Percentiles rank a stretch among this genome's conserved stretches.
Evolutionary conservation across 2,797 vertebrate genomes (phyloP).

Genomic region (Saxicola maurus): DNA sequence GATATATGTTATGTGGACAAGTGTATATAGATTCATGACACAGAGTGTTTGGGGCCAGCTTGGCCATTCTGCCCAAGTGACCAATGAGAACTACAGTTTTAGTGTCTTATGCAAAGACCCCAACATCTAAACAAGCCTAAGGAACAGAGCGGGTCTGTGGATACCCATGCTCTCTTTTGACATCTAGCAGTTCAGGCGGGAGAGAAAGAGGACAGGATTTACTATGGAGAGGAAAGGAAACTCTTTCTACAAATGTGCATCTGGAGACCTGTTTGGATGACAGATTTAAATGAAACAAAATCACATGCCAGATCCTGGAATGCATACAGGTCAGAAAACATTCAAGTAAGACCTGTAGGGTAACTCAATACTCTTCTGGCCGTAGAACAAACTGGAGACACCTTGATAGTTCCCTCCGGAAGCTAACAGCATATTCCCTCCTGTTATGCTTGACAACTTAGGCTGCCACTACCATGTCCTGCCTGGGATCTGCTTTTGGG

Average conservation of each 20-base stretch:
- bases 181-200: background rate
- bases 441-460: background rate
- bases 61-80: background rate
- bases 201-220: background rate
- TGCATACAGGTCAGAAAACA: background rate
- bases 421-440: background rate
- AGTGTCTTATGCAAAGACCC: background rate
- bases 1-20: background rate
- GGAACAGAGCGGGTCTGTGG: background rate
- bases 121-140: background rate
- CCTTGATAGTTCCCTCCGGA: background rate
- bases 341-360: background rate
- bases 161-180: background rate
- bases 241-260: background rate
- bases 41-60: background rate
- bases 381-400: background rate
- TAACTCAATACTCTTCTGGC: background rate
- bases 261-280: background rate
- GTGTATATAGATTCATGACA: background rate
- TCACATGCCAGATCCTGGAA: background rate
- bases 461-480: background rate
- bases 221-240: fast-evolving
- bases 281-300: background rate
- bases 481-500: background rate
- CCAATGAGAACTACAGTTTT: background rate